Evolutionary conservation across 2,888 invertebrate genomes (phyloP).

Genomic region (Oscheius sp.): DNA sequence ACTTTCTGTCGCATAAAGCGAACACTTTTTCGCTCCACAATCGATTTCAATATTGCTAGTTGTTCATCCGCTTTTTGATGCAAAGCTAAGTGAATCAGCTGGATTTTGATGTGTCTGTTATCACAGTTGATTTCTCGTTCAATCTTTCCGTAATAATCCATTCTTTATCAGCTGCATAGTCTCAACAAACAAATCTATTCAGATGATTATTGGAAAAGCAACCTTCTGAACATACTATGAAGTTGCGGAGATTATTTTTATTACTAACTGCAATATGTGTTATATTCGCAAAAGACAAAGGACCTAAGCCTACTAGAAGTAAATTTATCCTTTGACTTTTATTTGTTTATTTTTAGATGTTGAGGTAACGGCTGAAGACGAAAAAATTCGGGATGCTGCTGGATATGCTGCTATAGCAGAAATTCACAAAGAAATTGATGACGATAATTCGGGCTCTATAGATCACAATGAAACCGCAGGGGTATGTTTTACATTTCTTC

Average conservation of each 20-base stretch:
- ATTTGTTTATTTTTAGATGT: constrained; percentile 55
- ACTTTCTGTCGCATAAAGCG: too few relatives aligned
- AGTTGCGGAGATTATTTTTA: neutral
- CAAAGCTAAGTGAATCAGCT: too few relatives aligned
- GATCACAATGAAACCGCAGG: constrained; percentile 96
- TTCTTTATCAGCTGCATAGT: too few relatives aligned
- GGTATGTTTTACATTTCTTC: constrained; percentile 76
- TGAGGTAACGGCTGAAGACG: constrained; percentile 67
- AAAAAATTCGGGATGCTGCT: constrained; percentile 77
- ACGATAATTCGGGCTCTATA: constrained; percentile 96
- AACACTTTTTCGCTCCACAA: too few relatives aligned
- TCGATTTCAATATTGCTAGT: too few relatives aligned
- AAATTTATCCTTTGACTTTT: neutral
- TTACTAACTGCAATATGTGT: neutral
- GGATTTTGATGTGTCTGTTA: too few relatives aligned
- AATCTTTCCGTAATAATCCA: too few relatives aligned
- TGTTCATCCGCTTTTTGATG: too few relatives aligned
- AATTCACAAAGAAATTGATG: constrained; percentile 92
- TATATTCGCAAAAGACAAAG: neutral
- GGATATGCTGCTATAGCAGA: constrained; percentile 91
- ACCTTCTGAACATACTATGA: too few relatives aligned
- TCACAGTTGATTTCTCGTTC: too few relatives aligned
- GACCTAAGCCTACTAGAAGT: constrained; percentile 27
- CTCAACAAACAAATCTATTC: too few relatives aligned
- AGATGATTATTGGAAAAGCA: too few relatives aligned